Evolutionary conservation across 2,113 vertebrate species (phyloP).

Genomic region (Taxidea taxus): DNA sequence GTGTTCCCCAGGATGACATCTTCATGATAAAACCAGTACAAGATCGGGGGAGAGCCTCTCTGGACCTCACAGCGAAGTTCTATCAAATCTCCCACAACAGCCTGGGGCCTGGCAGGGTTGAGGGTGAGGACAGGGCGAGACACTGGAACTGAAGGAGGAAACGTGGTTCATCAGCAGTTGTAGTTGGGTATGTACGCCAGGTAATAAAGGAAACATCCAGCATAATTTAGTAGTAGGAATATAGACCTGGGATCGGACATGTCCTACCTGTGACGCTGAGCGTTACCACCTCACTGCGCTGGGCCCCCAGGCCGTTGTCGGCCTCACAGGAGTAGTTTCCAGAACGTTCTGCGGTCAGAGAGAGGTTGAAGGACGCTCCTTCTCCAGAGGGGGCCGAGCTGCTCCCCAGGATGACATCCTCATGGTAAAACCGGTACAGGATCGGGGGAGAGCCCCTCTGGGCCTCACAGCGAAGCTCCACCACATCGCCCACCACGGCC

Average conservation of each 20-base stretch:
- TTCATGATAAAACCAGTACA: neutral
- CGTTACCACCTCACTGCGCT: neutral
- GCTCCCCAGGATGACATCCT: neutral
- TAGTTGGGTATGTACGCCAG: neutral
- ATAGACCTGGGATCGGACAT: neutral
- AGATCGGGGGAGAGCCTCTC: neutral
- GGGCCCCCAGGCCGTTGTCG: neutral
- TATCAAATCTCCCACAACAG: neutral
- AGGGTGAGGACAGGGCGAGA: conserved; percentile 38
- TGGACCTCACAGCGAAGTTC: conserved; percentile 36
- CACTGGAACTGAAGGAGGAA: conserved; percentile 45
- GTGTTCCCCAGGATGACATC: neutral
- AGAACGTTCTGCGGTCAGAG: neutral
- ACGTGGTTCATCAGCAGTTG: neutral
- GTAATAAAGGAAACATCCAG: neutral
- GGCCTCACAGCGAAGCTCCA: conserved; percentile 35
- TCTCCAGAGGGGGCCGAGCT: neutral
- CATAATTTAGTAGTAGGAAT: neutral
- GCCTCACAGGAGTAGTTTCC: conserved; percentile 60
- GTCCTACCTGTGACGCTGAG: too few relatives aligned
- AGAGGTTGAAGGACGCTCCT: neutral
- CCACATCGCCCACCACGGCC: neutral
- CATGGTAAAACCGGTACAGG: conserved; percentile 45
- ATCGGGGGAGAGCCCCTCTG: neutral
- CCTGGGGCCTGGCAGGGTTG: neutral